Evolutionary conservation across 2,888 invertebrate species (phyloP).

Genomic region (Dusona sp.): DNA sequence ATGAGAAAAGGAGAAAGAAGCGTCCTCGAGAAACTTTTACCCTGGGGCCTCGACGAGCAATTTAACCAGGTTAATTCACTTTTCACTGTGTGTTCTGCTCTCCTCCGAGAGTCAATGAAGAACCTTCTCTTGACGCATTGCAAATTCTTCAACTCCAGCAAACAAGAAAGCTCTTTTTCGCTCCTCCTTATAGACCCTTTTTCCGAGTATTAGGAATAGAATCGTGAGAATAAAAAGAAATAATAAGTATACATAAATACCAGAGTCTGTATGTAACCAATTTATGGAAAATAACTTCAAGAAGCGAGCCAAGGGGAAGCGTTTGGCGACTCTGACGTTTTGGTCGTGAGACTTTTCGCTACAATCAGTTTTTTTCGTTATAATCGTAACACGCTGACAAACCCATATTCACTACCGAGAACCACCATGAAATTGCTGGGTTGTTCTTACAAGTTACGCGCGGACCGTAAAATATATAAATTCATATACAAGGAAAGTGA

Average conservation of each 20-base stretch:
- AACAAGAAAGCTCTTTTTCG: conserved; percentile 25
- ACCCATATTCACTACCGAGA: conserved; percentile 8
- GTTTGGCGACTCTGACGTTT: conserved; percentile 17
- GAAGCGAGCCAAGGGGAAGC: neutral
- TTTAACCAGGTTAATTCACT: conserved; percentile 66
- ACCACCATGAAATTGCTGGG: conserved; percentile 69
- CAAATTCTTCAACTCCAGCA: conserved; percentile 24
- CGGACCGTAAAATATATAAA: conserved; percentile 57
- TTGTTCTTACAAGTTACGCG: conserved; percentile 34
- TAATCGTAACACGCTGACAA: neutral
- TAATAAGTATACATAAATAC: conserved; percentile 5
- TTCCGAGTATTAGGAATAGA: conserved; percentile 44
- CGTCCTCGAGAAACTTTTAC: conserved; percentile 61
- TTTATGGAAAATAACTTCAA: conserved; percentile 17
- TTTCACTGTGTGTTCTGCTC: conserved; percentile 40
- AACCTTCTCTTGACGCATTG: neutral
- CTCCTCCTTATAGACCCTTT: conserved; percentile 29
- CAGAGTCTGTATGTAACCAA: neutral
- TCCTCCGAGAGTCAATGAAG: neutral
- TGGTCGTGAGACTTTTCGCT: conserved; percentile 13
- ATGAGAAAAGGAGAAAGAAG: neutral
- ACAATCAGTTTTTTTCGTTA: conserved; percentile 14
- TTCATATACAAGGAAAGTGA: conserved; percentile 52
- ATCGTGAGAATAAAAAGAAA: conserved; percentile 38
- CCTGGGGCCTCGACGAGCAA: conserved; percentile 59